These are phyloP conservation scores for Drosophila demipolita DNA, from an alignment of 2,888 invertebrate species.

Conservation along the genomic window DNA sequence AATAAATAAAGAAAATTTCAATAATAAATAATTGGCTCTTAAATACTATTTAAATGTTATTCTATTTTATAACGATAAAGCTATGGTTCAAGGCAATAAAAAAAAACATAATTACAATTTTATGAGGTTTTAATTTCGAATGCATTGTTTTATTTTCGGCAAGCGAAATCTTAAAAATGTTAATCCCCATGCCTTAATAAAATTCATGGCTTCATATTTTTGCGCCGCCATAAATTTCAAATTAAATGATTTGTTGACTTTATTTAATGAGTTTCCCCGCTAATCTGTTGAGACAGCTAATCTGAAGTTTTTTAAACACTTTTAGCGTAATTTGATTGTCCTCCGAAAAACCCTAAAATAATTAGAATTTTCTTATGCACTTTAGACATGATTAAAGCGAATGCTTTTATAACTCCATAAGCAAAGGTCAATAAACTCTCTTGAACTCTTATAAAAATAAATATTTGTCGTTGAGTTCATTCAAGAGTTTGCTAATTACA, in stretches of 20 bases:
- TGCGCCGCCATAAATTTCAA: constrained; percentile 23
- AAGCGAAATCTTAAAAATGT: neutral
- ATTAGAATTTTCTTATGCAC: constrained; percentile 15
- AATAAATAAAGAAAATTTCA: neutral
- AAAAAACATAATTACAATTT: neutral
- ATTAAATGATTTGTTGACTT: constrained; percentile 41
- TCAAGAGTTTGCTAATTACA: neutral
- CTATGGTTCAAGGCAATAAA: neutral
- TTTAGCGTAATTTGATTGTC: constrained; percentile 33
- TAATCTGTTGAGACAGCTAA: neutral
- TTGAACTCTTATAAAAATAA: constrained; percentile 17
- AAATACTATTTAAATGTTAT: neutral
- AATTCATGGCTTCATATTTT: constrained; percentile 32
- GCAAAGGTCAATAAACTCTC: neutral
- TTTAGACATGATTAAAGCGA: neutral
- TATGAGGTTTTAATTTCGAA: neutral
- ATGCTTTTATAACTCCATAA: neutral
- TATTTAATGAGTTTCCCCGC: constrained; percentile 2
- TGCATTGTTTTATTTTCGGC: neutral
- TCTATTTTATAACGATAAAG: neutral
- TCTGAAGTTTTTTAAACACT: constrained; percentile 36
- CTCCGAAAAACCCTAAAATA: constrained; percentile 26
- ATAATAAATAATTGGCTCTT: neutral
- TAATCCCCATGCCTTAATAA: constrained; percentile 14
- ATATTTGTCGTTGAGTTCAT: constrained; percentile 10